Evolutionary conservation across 2,113 vertebrate genomes (phyloP), one percentile per base, ranked within the genome.

Genomic region (Esox niger): DNA sequence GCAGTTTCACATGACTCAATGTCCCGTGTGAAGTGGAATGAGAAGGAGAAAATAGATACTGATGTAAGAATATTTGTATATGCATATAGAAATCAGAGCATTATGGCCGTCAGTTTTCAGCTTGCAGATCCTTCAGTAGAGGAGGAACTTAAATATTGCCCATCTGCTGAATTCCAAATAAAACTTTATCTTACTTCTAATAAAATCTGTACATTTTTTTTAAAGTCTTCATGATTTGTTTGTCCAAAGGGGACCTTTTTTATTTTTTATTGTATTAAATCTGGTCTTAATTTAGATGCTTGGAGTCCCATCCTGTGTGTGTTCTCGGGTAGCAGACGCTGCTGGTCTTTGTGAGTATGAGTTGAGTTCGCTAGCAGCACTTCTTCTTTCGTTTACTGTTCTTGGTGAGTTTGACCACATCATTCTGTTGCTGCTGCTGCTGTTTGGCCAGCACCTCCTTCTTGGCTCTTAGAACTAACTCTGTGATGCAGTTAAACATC

Each of bases 401-500:
- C 93, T 95, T 95, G 77, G 88, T 95, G 87, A 98, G 94, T 92
- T 96, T 98, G 88, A 98, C 93, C 91, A 98, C 96, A 10, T 98
- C 96, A 15, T 98, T 97, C 92, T 97, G 95, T 91, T 98, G 96
- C 70, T 96, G 95, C 87, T 97, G 97, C 89, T 98, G 96, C 87
- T 98, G 96, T 80, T 97, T 98, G 21, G 97, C 97, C 55, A 96
- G 62, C 79, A 97, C 96, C 79, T 98, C 97, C 89, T 98, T 99
- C 94, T 99, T 99, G 66, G 95, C 96, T 87, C 94, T 91, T 67
- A 98, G 93, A 78, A 99, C 97, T 64, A 99, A 90, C 91, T 98
- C 97, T 49, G 97, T 99, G 93, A 99, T 98, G 91, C 96, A 97
- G 90, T 97, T 99, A 90, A 99, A 99, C 97, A 99, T 99, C 97